These are phyloP conservation scores for Planococcus citri DNA, from an alignment of 1,140 invertebrate species.

Conservation along the genomic window DNA sequence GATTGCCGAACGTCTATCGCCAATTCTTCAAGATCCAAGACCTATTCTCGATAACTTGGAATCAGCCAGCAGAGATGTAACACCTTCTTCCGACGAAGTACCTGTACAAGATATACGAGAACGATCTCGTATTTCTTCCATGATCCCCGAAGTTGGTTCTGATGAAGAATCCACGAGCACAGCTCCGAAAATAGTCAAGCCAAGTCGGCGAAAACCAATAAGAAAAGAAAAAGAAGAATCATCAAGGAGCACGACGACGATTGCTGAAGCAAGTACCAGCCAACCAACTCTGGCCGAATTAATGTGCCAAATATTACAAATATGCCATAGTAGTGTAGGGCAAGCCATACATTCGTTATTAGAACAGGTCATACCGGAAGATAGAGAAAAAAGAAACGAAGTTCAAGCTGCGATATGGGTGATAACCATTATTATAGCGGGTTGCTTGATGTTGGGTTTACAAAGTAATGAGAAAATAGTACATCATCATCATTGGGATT, in stretches of 20 bases:
- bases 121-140: constrained; percentile 22
- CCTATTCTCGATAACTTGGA: neutral
- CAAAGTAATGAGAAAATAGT: constrained; percentile 49
- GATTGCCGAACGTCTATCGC: neutral
- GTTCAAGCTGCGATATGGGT: constrained; percentile 57
- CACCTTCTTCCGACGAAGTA: neutral
- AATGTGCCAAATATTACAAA: constrained; percentile 23
- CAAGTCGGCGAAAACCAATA: constrained; percentile 21
- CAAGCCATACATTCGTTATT: constrained; percentile 21
- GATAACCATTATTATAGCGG: constrained; percentile 57
- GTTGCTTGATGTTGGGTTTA: constrained; percentile 53
- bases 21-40: neutral
- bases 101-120: neutral
- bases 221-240: neutral
- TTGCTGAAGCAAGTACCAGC: neutral
- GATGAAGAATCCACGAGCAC: constrained; percentile 16
- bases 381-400: constrained; percentile 62
- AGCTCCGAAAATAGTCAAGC: constrained; percentile 7
- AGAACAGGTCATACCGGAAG: constrained; percentile 50
- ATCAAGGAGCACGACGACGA: neutral
- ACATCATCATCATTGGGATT: constrained; percentile 71
- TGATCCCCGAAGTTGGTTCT: constrained; percentile 22
- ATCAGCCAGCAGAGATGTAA: neutral
- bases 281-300: constrained; percentile 20
- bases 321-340: constrained; percentile 22